A percentile compares a stretch with the other conserved stretches of the same genome.
Evolutionary conservation across 1,140 invertebrate species (phyloP).

Genomic region (Cyrtorhinus lividipennis): DNA sequence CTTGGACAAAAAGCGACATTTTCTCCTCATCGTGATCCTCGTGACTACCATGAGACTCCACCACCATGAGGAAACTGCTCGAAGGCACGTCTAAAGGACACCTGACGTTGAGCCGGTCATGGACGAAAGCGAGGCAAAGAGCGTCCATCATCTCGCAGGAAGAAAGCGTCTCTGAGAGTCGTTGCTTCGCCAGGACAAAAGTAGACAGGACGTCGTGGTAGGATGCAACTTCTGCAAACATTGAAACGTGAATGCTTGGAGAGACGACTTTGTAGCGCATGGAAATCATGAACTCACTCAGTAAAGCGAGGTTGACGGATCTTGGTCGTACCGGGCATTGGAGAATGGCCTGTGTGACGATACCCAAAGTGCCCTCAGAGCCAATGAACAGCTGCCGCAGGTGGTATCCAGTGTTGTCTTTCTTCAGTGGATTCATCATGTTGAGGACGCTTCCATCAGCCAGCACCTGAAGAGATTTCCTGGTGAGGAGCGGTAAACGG

Average conservation of each 20-base stretch:
- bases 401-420: constrained; percentile 50
- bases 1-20: constrained; percentile 58
- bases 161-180: constrained; percentile 77
- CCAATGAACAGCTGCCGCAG: constrained; percentile 48
- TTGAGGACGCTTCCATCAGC: constrained; percentile 13
- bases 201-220: constrained; percentile 65
- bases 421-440: constrained; percentile 28
- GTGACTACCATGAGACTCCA: constrained; percentile 49
- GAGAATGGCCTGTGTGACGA: constrained; percentile 54
- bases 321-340: constrained; percentile 68
- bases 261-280: no score
- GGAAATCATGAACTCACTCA: no score
- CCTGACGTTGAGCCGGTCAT: constrained; percentile 24
- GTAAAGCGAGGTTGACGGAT: constrained; percentile 67
- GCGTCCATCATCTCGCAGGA: constrained; percentile 87
- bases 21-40: constrained; percentile 74
- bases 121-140: constrained; percentile 42
- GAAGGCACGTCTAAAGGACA: constrained; percentile 17
- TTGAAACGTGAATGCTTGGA: no score
- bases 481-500: no score
- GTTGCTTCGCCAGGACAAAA: constrained; percentile 51
- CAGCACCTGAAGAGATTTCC: constrained; percentile 9
- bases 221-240: no score
- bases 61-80: constrained; percentile 8
- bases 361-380: constrained; percentile 45